A percentile compares a stretch with the other conserved stretches of the same genome.
phyloP scores from a whole-genome alignment of 2,888 invertebrate species.

The Dolichopus griseipennis region DNA sequence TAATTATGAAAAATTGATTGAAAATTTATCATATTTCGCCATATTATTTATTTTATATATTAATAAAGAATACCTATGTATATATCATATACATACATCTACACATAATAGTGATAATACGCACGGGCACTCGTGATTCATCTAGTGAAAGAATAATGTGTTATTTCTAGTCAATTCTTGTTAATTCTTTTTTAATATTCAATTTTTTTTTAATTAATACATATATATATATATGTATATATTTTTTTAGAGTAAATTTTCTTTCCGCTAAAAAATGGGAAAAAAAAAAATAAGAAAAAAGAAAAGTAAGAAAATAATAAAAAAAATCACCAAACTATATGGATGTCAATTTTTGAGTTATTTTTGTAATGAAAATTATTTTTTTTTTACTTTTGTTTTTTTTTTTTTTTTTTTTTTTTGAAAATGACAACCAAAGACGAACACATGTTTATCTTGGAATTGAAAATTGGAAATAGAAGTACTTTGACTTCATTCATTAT shows the following conservation, averaged over 20 bases:
- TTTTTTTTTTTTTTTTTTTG: slow-evolving; percentile 16
- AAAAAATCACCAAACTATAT: neutral
- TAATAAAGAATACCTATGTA: no score
- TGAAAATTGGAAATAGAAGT: slow-evolving; percentile 10
- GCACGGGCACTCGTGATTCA: neutral
- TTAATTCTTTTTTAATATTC: neutral
- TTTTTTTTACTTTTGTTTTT: neutral
- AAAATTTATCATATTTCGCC: neutral
- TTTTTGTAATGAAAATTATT: neutral
- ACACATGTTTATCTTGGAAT: slow-evolving; percentile 31
- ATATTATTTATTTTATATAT: neutral
- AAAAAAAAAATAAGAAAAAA: no score
- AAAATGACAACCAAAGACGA: slow-evolving; percentile 33
- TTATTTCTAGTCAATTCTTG: neutral
- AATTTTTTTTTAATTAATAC: neutral
- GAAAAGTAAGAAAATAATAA: neutral
- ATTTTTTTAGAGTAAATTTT: no score
- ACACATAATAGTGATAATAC: no score
- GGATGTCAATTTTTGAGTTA: slow-evolving; percentile 4
- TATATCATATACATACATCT: no score
- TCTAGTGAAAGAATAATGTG: neutral
- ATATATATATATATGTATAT: neutral
- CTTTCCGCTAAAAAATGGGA: no score
- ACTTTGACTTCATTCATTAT: slow-evolving; percentile 2
- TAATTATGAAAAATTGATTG: neutral